These are phyloP conservation scores for Homarus americanus DNA, from an alignment of 1,140 invertebrate species.

Conservation along the genomic window DNA sequence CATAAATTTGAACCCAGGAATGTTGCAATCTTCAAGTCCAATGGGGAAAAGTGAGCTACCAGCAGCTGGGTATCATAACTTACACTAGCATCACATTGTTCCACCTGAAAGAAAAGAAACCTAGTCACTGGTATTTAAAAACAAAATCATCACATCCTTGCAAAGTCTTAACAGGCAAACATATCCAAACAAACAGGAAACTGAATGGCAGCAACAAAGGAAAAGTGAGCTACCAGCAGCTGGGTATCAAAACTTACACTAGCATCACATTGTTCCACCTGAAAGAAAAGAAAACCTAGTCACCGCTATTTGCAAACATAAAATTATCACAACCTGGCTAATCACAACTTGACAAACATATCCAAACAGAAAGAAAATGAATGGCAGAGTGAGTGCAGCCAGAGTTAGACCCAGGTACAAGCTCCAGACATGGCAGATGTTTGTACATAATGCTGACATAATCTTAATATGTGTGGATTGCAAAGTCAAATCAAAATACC, in stretches of 20 bases:
- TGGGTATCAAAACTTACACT: slow-evolving; percentile 71
- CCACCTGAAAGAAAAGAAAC: slow-evolving; percentile 63
- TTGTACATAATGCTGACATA: no score
- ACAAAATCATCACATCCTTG: background rate
- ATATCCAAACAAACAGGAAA: no score
- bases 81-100: slow-evolving; percentile 73
- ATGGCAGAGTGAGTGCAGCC: no score
- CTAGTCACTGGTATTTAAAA: background rate
- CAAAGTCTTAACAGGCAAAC: background rate
- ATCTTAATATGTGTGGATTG: no score
- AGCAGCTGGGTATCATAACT: slow-evolving; percentile 67
- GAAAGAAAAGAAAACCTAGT: slow-evolving; percentile 47
- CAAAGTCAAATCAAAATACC: no score
- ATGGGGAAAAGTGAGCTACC: slow-evolving; percentile 70
- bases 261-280: slow-evolving; percentile 73
- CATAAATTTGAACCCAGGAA: slow-evolving; percentile 68
- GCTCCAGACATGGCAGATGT: no score
- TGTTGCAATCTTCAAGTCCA: slow-evolving; percentile 64
- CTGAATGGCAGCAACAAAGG: no score
- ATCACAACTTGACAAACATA: no score
- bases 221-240: slow-evolving; percentile 70
- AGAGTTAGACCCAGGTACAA: no score
- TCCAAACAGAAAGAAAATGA: background rate
- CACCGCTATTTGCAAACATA: background rate
- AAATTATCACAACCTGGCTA: background rate